Percentiles rank a stretch among this genome's conserved stretches.
Evolutionary conservation across 2,888 invertebrate genomes (phyloP).

Genomic region (Drosophila kanekoi): DNA sequence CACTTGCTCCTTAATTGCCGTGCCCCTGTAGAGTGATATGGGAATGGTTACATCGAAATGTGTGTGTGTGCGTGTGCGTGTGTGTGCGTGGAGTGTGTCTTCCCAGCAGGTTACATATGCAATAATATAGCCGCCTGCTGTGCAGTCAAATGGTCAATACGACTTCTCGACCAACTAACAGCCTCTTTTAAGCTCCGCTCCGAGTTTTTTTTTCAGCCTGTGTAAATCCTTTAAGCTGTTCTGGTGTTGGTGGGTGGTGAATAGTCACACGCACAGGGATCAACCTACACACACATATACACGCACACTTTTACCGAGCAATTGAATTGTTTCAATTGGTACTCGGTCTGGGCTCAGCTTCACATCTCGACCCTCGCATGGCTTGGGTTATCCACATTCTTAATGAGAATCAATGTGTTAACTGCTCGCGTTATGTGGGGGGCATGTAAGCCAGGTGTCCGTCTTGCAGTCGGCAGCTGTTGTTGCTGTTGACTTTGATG

Average conservation of each 20-base stretch:
- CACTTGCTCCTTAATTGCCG: constrained; percentile 66
- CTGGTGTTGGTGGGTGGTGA: constrained; percentile 61
- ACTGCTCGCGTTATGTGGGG: constrained; percentile 28
- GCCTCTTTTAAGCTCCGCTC: constrained; percentile 37
- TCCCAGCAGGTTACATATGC: constrained; percentile 38
- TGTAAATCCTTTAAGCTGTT: constrained; percentile 77
- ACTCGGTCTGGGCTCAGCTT: constrained; percentile 50
- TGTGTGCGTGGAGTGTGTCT: constrained; percentile 4
- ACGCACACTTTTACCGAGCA: constrained; percentile 41
- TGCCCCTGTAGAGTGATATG: constrained; percentile 29
- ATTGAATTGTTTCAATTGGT: constrained; percentile 77
- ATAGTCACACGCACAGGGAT: constrained; percentile 48
- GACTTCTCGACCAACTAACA: constrained; percentile 24
- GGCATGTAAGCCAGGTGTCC: constrained; percentile 9
- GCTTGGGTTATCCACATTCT: constrained; percentile 55
- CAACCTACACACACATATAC: constrained; percentile 8
- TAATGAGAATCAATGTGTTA: constrained; percentile 69
- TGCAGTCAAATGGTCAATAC: constrained; percentile 42
- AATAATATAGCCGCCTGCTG: constrained; percentile 56
- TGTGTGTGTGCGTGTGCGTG: constrained; percentile 13
- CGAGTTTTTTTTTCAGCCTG: constrained; percentile 16
- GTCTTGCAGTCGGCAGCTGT: constrained; percentile 27
- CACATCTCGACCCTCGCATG: constrained; percentile 22
- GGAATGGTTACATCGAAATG: constrained; percentile 1
- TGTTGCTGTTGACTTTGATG: background rate